These are phyloP conservation scores for Sitophilus oryzae DNA, from an alignment of 1,140 invertebrate genomes.

Conservation along the genomic window DNA sequence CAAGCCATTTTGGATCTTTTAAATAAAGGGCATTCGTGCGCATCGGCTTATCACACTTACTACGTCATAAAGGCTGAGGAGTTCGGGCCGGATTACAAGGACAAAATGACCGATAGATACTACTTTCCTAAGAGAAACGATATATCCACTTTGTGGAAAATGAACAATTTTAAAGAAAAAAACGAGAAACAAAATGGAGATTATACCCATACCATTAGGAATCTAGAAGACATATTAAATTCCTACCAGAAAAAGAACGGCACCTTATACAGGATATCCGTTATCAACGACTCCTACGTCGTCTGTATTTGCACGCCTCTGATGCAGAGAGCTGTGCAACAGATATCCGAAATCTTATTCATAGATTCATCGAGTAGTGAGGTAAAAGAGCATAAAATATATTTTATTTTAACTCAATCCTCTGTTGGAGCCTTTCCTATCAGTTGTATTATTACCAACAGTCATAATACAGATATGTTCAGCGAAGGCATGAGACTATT, in stretches of 20 bases:
- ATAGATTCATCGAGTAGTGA: constrained; percentile 8
- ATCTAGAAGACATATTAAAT: constrained; percentile 7
- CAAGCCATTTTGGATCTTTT: constrained; percentile 1
- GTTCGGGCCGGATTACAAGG: constrained; percentile 4
- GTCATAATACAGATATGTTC: background rate
- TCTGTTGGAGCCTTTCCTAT: constrained; percentile 10
- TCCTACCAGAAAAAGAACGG: constrained; percentile 9
- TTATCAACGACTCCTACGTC: background rate
- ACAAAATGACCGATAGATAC: constrained; percentile 6
- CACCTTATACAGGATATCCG: constrained; percentile 3
- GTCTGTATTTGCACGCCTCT: constrained; percentile 8
- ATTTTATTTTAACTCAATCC: constrained; percentile 11
- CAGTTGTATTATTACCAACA: constrained; percentile 6
- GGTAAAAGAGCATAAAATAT: constrained; percentile 6
- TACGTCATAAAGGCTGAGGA: constrained; percentile 12
- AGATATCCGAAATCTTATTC: constrained; percentile 7
- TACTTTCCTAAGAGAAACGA: constrained; percentile 6
- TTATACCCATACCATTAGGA: constrained; percentile 1
- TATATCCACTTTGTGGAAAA: constrained; percentile 5
- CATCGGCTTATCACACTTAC: constrained; percentile 9
- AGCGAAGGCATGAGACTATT: constrained; percentile 14
- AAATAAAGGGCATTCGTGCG: constrained; percentile 8
- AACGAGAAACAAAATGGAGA: background rate
- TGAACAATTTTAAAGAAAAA: constrained; percentile 5
- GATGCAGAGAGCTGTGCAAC: constrained; percentile 8